These are phyloP conservation scores for Drosophila simulans DNA, from an alignment of 1,140 invertebrate species.

Conservation along the genomic window DNA sequence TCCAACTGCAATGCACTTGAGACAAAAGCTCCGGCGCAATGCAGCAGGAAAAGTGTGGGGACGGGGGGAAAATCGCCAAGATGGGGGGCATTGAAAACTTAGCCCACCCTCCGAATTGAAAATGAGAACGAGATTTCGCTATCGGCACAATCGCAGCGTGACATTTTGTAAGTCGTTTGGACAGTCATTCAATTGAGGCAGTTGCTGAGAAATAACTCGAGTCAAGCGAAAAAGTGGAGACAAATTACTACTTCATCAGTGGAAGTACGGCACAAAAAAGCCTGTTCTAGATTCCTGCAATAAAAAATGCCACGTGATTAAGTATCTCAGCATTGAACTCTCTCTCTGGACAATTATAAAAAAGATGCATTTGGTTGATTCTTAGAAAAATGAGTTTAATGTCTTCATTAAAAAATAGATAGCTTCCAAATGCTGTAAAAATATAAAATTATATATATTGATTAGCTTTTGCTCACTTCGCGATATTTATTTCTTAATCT, in stretches of 20 bases:
- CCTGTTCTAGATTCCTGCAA: background rate
- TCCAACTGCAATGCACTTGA: slow-evolving; percentile 71
- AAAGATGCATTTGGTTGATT: background rate
- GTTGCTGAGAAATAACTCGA: slow-evolving; percentile 17
- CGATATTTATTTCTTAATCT: background rate
- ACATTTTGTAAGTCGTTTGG: slow-evolving; percentile 50
- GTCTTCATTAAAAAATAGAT: background rate
- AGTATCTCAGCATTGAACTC: slow-evolving; percentile 5
- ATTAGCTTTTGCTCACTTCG: background rate
- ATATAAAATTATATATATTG: background rate
- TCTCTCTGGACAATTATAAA: slow-evolving; percentile 1
- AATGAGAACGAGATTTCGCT: slow-evolving; percentile 63
- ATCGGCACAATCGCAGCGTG: slow-evolving; percentile 72
- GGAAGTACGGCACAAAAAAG: slow-evolving; percentile 16
- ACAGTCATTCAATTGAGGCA: slow-evolving; percentile 52
- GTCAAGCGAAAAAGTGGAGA: slow-evolving; percentile 41
- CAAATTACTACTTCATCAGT: slow-evolving; percentile 51
- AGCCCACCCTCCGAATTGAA: slow-evolving; percentile 18
- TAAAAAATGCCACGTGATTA: slow-evolving; percentile 7
- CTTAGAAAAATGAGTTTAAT: background rate
- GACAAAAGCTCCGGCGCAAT: slow-evolving; percentile 48
- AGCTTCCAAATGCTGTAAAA: background rate
- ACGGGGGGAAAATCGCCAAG: slow-evolving; percentile 5
- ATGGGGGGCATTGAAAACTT: slow-evolving; percentile 28
- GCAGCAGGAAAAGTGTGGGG: slow-evolving; percentile 30